phyloP scores from a whole-genome alignment of 1,140 invertebrate genomes.

The Drosophila guanche region DNA sequence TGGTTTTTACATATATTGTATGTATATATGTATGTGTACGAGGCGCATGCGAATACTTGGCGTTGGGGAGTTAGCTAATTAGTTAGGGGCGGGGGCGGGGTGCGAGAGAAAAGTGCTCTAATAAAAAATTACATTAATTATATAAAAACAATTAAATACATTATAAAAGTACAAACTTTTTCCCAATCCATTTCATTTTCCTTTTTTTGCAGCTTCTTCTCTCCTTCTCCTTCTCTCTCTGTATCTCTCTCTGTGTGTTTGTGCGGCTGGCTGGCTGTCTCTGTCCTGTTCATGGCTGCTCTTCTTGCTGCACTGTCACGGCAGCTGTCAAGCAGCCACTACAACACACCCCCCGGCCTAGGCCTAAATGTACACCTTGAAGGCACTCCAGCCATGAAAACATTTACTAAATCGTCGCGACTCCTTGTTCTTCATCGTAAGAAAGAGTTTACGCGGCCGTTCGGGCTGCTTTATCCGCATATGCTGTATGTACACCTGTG shows the following conservation, averaged over 20 bases:
- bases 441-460: slow-evolving; percentile 94
- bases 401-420: slow-evolving; percentile 97
- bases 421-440: slow-evolving; percentile 99
- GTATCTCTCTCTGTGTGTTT: slow-evolving; percentile 1
- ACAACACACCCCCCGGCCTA: not conserved
- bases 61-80: slow-evolving; percentile 49
- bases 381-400: slow-evolving; percentile 96
- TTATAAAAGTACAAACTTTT: slow-evolving; percentile 72
- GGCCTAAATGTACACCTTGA: slow-evolving; percentile 68
- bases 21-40: slow-evolving; percentile 42
- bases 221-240: not conserved
- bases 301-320: slow-evolving; percentile 53
- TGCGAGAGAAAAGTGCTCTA: slow-evolving; percentile 56
- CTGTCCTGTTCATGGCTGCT: slow-evolving; percentile 46
- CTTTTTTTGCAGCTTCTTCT: too few relatives aligned
- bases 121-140: slow-evolving; percentile 64
- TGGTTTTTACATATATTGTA: slow-evolving; percentile 2
- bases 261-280: not conserved
- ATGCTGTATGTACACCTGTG: slow-evolving; percentile 99
- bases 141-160: slow-evolving; percentile 73
- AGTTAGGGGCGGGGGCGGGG: slow-evolving; percentile 36
- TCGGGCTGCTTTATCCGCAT: slow-evolving; percentile 97
- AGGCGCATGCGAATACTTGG: slow-evolving; percentile 47
- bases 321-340: slow-evolving; percentile 34
- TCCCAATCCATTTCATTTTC: too few relatives aligned